Base-by-base conservation (phyloP, 1,140 invertebrate genomes). In the Argopecten irradians region DNA sequence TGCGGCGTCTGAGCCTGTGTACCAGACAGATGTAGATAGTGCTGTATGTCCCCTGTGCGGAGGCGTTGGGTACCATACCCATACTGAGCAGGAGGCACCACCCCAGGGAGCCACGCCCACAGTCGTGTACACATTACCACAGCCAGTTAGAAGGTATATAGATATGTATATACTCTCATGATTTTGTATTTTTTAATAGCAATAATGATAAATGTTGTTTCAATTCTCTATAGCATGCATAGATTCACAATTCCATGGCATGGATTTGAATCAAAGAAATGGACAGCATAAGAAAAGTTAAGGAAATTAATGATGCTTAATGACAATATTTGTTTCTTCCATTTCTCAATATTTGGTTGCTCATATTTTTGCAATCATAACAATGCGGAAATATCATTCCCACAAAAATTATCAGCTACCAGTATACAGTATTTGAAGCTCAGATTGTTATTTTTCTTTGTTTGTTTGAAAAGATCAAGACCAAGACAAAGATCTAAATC, bases 31-130 rank as follows among this genome's bases (percentile, higher is more conserved):
- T 82, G 85, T 43, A n/a, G 89, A 86, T 16, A 89, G 90, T 32
- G 83, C 86, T 35, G 9, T 84, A 2, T 94, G 93, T 87, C 92
- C 93, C 16, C 83, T 93, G 86, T 93, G 93, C 92, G 93, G 93
- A 14, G 92, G 92, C 9, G 34, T 85, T 9, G 89, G 89, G 0
- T 89, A 87, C 32, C 93, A 93, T 41, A 91, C 92, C n/a, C 93
- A 94, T 83, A 91, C 90, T 84, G 92, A 92, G 36, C 91, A 89
- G 84, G 88, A 91, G n/a, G 89, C 89, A 83, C 89, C 90, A 33
- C 90, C 90, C 13, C 88, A 82, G 41, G 89, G 90, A 32, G 84
- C 88, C n/a, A 88, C 83, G 22, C 89, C 85, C 22, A 88, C 90
- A 28, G 34, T 89, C 22, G 90, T 89, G 85, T 93, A 92, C 84